Evolutionary conservation across 2,113 vertebrate species (phyloP).

Genomic region (Candoia aspera): DNA sequence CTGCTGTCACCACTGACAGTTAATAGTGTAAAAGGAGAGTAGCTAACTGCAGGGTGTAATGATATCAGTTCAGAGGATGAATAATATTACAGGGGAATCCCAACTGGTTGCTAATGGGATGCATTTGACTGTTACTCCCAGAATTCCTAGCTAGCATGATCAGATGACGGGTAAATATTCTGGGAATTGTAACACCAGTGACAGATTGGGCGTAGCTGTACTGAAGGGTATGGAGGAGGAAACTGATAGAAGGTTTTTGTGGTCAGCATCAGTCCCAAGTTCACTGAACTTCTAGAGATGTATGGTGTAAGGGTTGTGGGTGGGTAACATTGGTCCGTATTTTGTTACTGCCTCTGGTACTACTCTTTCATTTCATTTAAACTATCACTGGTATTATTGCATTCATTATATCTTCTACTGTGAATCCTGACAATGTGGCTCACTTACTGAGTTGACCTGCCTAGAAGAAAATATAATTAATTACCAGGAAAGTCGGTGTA

Average conservation of each 20-base stretch:
- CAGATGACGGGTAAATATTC: too few species aligned
- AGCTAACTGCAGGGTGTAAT: neutral
- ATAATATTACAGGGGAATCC: too few species aligned
- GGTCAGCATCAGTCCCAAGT: neutral
- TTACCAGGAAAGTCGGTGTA: slow-evolving; percentile 17
- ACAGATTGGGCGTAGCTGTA: neutral
- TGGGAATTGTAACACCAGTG: too few species aligned
- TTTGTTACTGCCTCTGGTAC: neutral
- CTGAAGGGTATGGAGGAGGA: neutral
- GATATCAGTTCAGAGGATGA: neutral
- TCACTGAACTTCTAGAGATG: neutral
- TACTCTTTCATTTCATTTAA: slow-evolving; percentile 18
- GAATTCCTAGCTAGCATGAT: too few species aligned
- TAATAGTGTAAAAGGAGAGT: neutral
- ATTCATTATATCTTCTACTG: neutral
- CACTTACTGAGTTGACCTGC: slow-evolving; percentile 37
- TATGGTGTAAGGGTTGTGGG: too few species aligned
- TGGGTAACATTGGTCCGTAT: neutral
- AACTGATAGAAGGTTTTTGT: too few species aligned
- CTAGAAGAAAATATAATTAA: slow-evolving; percentile 44
- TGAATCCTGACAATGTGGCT: slow-evolving; percentile 30
- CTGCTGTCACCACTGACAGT: too few species aligned
- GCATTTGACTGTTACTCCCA: too few species aligned
- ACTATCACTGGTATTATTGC: slow-evolving; percentile 20
- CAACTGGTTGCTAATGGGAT: too few species aligned